These are phyloP conservation scores for Plemyria rubiginata DNA, from an alignment of 2,888 invertebrate species.

Conservation along the genomic window DNA sequence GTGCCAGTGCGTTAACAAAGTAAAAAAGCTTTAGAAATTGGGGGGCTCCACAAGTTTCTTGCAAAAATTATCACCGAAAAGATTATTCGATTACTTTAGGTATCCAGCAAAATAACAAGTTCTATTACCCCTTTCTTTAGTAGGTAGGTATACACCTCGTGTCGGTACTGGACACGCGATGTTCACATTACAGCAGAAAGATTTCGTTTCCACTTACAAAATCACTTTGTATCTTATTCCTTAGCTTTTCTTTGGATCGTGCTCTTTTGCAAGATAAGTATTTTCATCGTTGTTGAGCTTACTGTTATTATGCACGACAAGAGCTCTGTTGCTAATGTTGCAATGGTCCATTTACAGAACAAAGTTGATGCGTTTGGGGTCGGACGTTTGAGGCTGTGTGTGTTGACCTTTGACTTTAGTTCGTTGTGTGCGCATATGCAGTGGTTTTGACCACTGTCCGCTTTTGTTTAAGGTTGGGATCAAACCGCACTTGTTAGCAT, in stretches of 20 bases:
- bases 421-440: background rate
- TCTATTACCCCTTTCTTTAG: slow-evolving; percentile 62
- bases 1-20: background rate
- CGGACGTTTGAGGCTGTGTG: background rate
- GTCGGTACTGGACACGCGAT: slow-evolving; percentile 75
- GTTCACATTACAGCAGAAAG: slow-evolving; percentile 73
- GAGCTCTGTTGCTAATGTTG: slow-evolving; percentile 12
- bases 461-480: background rate
- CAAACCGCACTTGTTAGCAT: background rate
- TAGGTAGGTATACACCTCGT: slow-evolving; percentile 39
- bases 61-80: slow-evolving; percentile 20
- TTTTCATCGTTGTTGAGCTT: slow-evolving; percentile 28
- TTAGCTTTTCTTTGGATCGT: slow-evolving; percentile 45
- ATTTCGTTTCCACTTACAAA: slow-evolving; percentile 80
- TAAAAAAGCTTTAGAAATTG: background rate
- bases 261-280: slow-evolving; percentile 33
- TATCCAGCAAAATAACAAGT: slow-evolving; percentile 55
- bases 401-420: background rate
- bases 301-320: slow-evolving; percentile 36
- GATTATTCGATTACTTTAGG: slow-evolving; percentile 30
- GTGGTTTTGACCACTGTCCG: background rate
- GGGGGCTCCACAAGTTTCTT: background rate
- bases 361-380: background rate
- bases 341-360: slow-evolving; percentile 16
- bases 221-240: slow-evolving; percentile 76